Percentiles rank a stretch among this genome's conserved stretches.
Conservation (phyloP, 2,113 vertebrate species). For the Garra rufa region DNA sequence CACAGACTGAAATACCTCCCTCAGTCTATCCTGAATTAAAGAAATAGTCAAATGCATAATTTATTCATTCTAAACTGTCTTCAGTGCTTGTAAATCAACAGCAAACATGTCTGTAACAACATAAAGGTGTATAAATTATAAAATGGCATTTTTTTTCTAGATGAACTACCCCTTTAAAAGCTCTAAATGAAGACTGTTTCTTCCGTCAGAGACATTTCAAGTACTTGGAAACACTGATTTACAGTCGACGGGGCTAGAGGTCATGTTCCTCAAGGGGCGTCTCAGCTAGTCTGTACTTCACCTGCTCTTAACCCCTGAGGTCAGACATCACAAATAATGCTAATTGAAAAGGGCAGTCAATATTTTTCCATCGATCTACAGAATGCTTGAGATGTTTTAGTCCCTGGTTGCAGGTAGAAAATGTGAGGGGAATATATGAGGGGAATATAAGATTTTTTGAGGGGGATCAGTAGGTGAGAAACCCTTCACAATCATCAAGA, state of each 20-base stretch:
- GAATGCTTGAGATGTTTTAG: neutral
- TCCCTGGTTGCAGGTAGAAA: neutral
- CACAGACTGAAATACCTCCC: neutral
- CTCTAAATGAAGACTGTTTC: neutral
- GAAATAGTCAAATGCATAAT: neutral
- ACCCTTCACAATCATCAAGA: neutral
- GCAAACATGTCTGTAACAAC: neutral
- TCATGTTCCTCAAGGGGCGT: neutral
- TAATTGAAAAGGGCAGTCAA: conserved; percentile 37
- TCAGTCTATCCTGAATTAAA: neutral
- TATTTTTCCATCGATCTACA: conserved; percentile 21
- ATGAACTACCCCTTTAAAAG: neutral
- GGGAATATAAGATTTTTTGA: neutral
- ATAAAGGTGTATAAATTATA: neutral
- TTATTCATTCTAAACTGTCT: neutral
- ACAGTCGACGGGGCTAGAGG: conserved; percentile 10
- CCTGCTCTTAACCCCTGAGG: conserved; percentile 43
- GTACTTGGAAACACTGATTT: conserved; percentile 7
- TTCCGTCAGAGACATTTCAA: neutral
- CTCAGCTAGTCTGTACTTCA: conserved; percentile 20
- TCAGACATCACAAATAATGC: conserved; percentile 36
- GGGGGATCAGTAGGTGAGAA: neutral
- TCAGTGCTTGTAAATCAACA: neutral
- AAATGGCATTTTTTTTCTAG: too few relatives aligned
- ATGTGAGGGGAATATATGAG: neutral